phyloP scores from a whole-genome alignment of 2,888 invertebrate genomes.

The Arctia plantaginis region DNA sequence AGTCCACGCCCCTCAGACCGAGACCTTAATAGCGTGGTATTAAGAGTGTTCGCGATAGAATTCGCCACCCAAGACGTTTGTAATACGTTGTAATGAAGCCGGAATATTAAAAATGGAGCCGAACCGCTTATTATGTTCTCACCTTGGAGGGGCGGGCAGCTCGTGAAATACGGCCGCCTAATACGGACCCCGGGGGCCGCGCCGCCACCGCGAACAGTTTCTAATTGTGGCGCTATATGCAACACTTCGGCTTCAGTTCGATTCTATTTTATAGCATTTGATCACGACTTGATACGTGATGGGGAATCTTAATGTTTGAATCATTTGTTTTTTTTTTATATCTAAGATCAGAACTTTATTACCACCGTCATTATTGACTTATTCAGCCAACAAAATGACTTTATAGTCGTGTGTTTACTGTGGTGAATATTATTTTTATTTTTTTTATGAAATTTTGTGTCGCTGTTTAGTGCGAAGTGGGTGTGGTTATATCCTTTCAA shows the following conservation, averaged over 20 bases:
- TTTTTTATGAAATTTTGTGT: not conserved
- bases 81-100: slow-evolving; percentile 86
- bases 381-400: not conserved
- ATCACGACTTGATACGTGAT: slow-evolving; percentile 47
- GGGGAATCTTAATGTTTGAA: slow-evolving; percentile 34
- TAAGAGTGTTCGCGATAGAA: slow-evolving; percentile 85
- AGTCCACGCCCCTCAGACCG: slow-evolving; percentile 59
- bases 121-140: slow-evolving; percentile 86
- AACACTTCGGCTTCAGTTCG: slow-evolving; percentile 36
- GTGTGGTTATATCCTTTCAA: not conserved
- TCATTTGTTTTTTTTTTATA: slow-evolving; percentile 20
- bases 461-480: not conserved
- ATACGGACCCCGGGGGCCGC: slow-evolving; percentile 72
- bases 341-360: slow-evolving; percentile 6
- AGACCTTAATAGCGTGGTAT: slow-evolving; percentile 80
- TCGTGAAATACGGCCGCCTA: slow-evolving; percentile 84
- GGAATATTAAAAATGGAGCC: slow-evolving; percentile 85
- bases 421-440: not conserved
- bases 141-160: slow-evolving; percentile 81
- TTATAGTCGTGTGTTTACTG: not conserved
- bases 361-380: not conserved
- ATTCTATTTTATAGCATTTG: slow-evolving; percentile 47
- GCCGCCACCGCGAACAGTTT: slow-evolving; percentile 64
- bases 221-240: slow-evolving; percentile 75
- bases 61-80: slow-evolving; percentile 86